Conservation (phyloP, 1,140 invertebrate genomes). For the Dicyema japonicum region DNA sequence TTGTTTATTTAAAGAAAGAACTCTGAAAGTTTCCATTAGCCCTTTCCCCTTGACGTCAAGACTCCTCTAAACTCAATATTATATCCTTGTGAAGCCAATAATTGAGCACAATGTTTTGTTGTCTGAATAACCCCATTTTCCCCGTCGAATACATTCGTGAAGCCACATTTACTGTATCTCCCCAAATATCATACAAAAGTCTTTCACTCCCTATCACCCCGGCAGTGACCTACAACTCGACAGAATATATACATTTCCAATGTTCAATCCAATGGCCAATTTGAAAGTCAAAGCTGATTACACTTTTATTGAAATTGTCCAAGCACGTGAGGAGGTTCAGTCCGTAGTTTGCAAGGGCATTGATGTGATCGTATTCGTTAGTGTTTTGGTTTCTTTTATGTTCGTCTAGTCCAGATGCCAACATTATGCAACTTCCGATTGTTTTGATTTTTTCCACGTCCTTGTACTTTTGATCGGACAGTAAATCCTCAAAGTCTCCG, state of each 20-base stretch:
- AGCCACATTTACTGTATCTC: slow-evolving; percentile 80
- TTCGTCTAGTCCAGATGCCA: slow-evolving; percentile 59
- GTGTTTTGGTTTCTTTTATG: slow-evolving; percentile 24
- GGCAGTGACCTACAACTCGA: slow-evolving; percentile 62
- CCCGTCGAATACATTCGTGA: slow-evolving; percentile 55
- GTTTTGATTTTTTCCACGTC: slow-evolving; percentile 90
- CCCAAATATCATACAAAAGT: slow-evolving; percentile 86
- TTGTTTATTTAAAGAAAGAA: too few relatives aligned
- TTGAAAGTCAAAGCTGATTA: slow-evolving; percentile 55
- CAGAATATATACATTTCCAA: too few relatives aligned
- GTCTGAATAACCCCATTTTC: too few relatives aligned
- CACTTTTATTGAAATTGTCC: slow-evolving; percentile 47
- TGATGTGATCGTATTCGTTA: slow-evolving; percentile 36
- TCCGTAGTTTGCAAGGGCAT: slow-evolving; percentile 51
- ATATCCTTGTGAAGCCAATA: too few relatives aligned
- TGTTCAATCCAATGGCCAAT: slow-evolving; percentile 32
- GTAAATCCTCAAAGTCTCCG: slow-evolving; percentile 63
- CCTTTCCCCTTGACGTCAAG: too few relatives aligned
- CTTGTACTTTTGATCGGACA: slow-evolving; percentile 41
- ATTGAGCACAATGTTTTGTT: too few relatives aligned
- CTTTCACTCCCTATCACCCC: slow-evolving; percentile 82
- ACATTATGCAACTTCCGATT: slow-evolving; percentile 83
- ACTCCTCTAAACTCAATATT: too few relatives aligned
- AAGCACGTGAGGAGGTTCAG: slow-evolving; percentile 44
- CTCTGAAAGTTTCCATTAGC: too few relatives aligned